Base-by-base conservation (phyloP, 2,888 invertebrate genomes). In the Ligdia adustata region DNA sequence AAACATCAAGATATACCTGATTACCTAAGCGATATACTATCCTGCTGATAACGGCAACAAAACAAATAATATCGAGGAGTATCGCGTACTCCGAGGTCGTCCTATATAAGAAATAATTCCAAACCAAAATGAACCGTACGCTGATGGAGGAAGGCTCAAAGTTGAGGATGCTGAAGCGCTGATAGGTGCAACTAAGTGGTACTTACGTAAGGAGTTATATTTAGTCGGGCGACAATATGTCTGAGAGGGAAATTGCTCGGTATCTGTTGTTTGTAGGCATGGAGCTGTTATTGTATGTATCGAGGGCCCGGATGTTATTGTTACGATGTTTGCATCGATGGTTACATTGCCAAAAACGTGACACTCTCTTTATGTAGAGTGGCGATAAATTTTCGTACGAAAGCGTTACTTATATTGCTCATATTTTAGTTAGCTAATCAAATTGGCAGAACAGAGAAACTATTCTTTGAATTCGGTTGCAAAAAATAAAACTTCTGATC, bases 171-270 rank as follows among this genome's bases (percentile, higher is more conserved):
- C 5, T 7, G n/a, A 12, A 12, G 28, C 4, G 9, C 9, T 11
- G 27, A 57, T 65, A 42, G 51, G 52, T 66, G 60, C 50, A 51
- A 51, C 39, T 40, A 39, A 54, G 53, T 50, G 55, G 27, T 28
- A 55, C 45, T 64, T 65, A 53, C 55, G 62, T 63, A 65, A 71
- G 33, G 54, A 41, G 50, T 51, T 69, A 70, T 67, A 65, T 68
- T 66, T 71, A 69, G 64, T 57, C 37, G 42, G 70, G 70, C 70
- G 70, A 71, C 70, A 55, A 50, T 53, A 51, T 64, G 70, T 70
- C 70, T 70, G 61, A 34, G 40, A 44, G 51, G 47, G 37, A 42
- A 44, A 37, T 45, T 42, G 52, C 44, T 41, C 22, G 11, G 37
- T 39, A 6, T 26, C n/a, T 42, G 33, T 16, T 39, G 28, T 47